Evolutionary conservation across 30 jellyfish, hydroid and myxozoan species (phyloP).

Genomic region (Sanderia malayensis): DNA sequence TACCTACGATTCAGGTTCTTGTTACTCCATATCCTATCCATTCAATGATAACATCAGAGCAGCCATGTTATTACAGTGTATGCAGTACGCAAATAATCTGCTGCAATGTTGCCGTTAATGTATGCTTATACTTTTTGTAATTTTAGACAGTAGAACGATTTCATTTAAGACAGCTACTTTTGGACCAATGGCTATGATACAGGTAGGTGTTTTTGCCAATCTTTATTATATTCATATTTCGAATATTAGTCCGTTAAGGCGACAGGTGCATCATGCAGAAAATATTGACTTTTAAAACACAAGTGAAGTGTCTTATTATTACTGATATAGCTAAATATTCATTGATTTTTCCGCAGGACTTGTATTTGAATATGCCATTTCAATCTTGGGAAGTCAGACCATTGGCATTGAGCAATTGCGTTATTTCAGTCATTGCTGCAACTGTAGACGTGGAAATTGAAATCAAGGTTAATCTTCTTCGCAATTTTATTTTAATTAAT

Average conservation of each 20-base stretch:
- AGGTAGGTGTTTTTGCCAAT: no score
- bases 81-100: no score
- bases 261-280: no score
- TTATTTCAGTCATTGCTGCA: constrained; percentile 72
- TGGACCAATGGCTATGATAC: constrained; percentile 85
- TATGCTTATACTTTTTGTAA: no score
- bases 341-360: constrained; percentile 44
- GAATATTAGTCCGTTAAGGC: no score
- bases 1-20: constrained; percentile 80
- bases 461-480: constrained; percentile 58
- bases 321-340: not conserved
- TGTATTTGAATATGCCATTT: constrained; percentile 89
- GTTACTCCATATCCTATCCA: no score
- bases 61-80: no score
- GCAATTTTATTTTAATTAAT: not conserved
- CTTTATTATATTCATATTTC: no score
- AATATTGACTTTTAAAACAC: no score
- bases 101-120: no score
- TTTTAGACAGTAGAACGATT: constrained; percentile 59
- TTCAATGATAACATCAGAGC: no score
- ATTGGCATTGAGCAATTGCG: constrained; percentile 59
- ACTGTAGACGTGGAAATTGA: constrained; percentile 76
- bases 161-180: constrained; percentile 64
- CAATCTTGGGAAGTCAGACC: constrained; percentile 93
- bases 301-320: not conserved